Evolutionary conservation across 35 echinoderm and acorn worm genomes (phyloP).

Genomic region (Heliocidaris erythrogramma): DNA sequence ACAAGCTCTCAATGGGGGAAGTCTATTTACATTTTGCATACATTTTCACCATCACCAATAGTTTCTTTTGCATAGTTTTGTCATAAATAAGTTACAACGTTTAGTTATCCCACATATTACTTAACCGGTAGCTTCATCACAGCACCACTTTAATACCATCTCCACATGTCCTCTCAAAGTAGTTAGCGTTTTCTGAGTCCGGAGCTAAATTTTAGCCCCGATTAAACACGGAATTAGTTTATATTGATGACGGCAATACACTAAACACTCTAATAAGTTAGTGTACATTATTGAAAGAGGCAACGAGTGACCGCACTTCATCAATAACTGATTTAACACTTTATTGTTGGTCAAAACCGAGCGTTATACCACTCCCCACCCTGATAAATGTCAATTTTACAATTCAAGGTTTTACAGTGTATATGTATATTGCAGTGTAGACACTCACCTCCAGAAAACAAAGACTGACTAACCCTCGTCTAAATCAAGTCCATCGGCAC

Average conservation of each 20-base stretch:
- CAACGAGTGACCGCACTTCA: not conserved
- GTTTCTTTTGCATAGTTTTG: not conserved
- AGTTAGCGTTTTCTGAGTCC: not conserved
- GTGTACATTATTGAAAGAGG: not conserved
- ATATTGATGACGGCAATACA: not conserved
- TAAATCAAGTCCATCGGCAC: too few species aligned
- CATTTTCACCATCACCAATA: not conserved
- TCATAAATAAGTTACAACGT: not conserved
- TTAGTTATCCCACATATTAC: not conserved
- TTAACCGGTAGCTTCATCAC: not conserved
- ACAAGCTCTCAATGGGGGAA: not conserved
- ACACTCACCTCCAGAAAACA: too few species aligned
- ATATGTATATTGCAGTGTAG: too few species aligned
- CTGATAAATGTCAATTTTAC: too few species aligned
- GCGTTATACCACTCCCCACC: not conserved
- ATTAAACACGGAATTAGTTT: not conserved
- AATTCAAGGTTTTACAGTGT: too few species aligned
- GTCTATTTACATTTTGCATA: constrained; percentile 4
- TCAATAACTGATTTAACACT: not conserved
- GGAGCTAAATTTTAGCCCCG: not conserved
- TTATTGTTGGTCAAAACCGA: not conserved
- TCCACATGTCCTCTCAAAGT: not conserved
- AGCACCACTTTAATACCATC: not conserved
- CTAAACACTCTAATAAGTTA: not conserved
- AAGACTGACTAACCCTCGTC: too few species aligned